These are phyloP conservation scores for Poeciliopsis gracilis DNA, from an alignment of 2,797 vertebrate species.

Conservation along the genomic window DNA sequence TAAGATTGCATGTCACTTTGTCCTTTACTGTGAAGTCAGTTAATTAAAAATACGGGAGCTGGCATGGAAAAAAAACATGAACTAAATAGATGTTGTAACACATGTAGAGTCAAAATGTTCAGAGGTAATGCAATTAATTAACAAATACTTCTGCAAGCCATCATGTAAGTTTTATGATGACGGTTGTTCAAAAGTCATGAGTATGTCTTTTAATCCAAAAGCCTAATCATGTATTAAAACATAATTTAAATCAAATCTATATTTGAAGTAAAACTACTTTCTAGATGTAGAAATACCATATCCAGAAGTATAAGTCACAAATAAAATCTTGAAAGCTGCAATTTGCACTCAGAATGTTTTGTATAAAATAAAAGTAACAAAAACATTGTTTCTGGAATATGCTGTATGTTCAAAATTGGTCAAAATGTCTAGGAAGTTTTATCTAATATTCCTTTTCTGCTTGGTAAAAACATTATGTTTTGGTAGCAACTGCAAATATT, in stretches of 20 bases:
- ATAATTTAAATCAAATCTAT: not conserved
- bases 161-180: not conserved
- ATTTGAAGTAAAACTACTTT: not conserved
- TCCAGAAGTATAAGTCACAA: not conserved
- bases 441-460: not conserved
- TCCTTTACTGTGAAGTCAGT: not conserved
- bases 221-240: not conserved
- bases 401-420: not conserved
- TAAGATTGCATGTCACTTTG: constrained; percentile 56
- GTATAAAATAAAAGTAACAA: not conserved
- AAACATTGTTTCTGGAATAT: not conserved
- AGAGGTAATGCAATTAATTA: not conserved
- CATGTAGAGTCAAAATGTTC: not conserved
- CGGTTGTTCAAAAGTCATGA: not conserved
- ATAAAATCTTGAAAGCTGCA: not conserved
- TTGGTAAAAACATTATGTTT: not conserved
- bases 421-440: not conserved
- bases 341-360: not conserved
- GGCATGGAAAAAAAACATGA: not conserved
- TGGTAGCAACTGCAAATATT: not conserved
- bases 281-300: not conserved
- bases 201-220: not conserved
- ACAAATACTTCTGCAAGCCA: not conserved
- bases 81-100: not conserved
- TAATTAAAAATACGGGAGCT: not conserved